Evolutionary conservation across 2,797 vertebrate species (phyloP).

Genomic region (Rhabdomys pumilio): DNA sequence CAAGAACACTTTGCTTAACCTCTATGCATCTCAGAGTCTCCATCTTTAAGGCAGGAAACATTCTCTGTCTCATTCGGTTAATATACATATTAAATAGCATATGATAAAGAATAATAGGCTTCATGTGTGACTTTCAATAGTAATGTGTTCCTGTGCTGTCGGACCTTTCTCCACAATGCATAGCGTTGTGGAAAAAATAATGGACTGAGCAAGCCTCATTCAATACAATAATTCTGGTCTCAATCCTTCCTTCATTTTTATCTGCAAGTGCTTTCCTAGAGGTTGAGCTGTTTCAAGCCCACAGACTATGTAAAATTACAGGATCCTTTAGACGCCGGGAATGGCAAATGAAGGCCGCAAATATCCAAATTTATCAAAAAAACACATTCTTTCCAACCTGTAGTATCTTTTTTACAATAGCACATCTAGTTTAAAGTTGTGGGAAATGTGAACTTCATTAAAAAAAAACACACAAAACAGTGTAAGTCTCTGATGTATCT

Average conservation of each 20-base stretch:
- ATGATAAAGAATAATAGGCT: background rate
- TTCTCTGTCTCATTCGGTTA: background rate
- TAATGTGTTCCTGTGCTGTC: background rate
- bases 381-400: background rate
- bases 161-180: background rate
- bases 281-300: background rate
- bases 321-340: background rate
- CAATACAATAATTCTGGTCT: background rate
- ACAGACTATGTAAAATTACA: background rate
- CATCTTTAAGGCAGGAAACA: background rate
- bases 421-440: background rate
- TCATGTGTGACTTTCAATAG: background rate
- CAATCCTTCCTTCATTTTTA: background rate
- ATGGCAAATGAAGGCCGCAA: background rate
- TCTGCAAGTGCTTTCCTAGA: background rate
- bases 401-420: background rate
- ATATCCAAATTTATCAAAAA: background rate
- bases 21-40: background rate
- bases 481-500: background rate
- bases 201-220: background rate
- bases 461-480: background rate
- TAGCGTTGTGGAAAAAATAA: background rate
- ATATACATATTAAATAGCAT: background rate
- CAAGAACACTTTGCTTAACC: background rate
- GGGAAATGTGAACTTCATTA: background rate